A percentile compares a stretch with the other conserved stretches of the same genome.
Evolutionary conservation across 1,140 invertebrate genomes (phyloP).

Genomic region (Drosophila pseudoobscura): DNA sequence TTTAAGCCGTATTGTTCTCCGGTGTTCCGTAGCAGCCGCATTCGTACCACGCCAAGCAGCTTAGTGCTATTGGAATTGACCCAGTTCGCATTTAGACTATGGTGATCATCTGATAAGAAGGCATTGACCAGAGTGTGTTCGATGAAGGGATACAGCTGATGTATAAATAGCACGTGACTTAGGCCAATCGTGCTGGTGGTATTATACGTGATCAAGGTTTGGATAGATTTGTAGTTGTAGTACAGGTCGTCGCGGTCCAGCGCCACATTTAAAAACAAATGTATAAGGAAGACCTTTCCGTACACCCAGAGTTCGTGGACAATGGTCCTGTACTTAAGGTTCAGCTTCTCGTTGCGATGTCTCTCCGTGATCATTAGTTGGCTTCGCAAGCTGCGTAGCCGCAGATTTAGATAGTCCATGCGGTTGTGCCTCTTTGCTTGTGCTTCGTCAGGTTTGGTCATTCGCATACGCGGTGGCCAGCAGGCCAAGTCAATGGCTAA

Average conservation of each 20-base stretch:
- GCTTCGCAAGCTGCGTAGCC: constrained; percentile 20
- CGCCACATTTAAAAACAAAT: constrained; percentile 34
- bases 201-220: constrained; percentile 1
- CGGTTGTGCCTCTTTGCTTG: constrained; percentile 13
- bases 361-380: constrained; percentile 39
- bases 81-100: constrained; percentile 22
- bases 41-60: constrained; percentile 57
- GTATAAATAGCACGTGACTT: constrained; percentile 1
- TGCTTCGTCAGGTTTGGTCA: background rate
- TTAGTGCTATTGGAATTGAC: constrained; percentile 15
- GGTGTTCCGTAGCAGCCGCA: constrained; percentile 51
- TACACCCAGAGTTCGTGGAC: constrained; percentile 52
- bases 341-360: constrained; percentile 60
- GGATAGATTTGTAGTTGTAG: constrained; percentile 25
- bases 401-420: constrained; percentile 34
- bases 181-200: constrained; percentile 21
- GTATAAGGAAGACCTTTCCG: constrained; percentile 40
- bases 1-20: background rate
- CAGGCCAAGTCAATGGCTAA: constrained; percentile 35
- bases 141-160: constrained; percentile 44
- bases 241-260: background rate
- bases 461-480: constrained; percentile 31
- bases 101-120: constrained; percentile 31
- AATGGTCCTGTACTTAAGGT: constrained; percentile 54
- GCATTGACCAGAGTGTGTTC: constrained; percentile 24